Base-by-base conservation (phyloP, 2,888 invertebrate genomes). In the Mystacides longicornis region DNA sequence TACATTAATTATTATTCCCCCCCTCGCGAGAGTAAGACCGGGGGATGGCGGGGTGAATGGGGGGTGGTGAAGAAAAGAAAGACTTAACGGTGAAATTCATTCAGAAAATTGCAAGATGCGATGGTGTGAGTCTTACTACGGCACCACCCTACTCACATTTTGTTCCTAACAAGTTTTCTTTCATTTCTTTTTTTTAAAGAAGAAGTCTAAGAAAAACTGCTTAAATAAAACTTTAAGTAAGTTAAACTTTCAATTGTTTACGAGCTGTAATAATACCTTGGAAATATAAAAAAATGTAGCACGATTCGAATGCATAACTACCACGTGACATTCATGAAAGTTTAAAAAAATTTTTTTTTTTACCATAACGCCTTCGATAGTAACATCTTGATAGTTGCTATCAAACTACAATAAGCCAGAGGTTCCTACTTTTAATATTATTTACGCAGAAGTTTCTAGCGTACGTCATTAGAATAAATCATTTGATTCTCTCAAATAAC, bases 1-100 rank as follows among this genome's bases (percentile, higher is more conserved):
- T 56, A 56, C 59, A 59, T 59, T 59, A 59, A 59, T 59, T 59
- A 59, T 56, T 57, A 50, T 47, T 37, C 11, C 18, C 23, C 48
- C 37, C 18, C 20, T 9, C 14, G 3, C 2, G 3, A 23, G 21
- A 16, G 9, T 16, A 7, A 3, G 14, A 3, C 50, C 27, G 33
- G 9, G 21, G 23, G 27, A 7, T 46, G n/a, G 51, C 18, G 46
- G 9, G 33, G 9, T 48, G 21, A 52, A 37, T 9, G 23, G 23
- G 48, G 56, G 42, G 33, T 20, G 52, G 23, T 22, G 51, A 16
- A 3, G 47, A 21, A 51, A 33, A 48, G 42, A 37, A 49, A 23
- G 45, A 23, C 54, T 43, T 45, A 45, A 49, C 49, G 23, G 31
- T 49, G 42, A 49, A 42, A 54, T 55, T 55, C 55, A 55, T 55